These are phyloP conservation scores for Dicentrarchus labrax DNA, from an alignment of 2,113 vertebrate genomes.

Conservation along the genomic window DNA sequence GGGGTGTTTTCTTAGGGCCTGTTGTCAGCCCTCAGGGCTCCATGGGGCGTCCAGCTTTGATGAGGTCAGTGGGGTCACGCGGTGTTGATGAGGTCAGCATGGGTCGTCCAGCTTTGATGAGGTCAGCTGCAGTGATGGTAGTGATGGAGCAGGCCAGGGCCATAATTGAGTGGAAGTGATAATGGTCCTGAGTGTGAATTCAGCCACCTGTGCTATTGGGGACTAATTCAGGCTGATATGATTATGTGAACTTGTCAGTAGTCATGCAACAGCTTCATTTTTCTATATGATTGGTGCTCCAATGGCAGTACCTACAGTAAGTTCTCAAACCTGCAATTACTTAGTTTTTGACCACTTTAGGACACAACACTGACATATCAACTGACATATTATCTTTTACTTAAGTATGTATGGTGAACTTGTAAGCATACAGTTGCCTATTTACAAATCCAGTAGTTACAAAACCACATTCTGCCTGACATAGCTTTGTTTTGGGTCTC, in stretches of 20 bases:
- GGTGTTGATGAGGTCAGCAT: conserved; percentile 84
- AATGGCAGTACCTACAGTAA: background rate
- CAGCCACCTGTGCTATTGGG: conserved; percentile 56
- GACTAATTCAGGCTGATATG: conserved; percentile 30
- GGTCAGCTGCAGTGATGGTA: conserved; percentile 76
- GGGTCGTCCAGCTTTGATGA: conserved; percentile 87
- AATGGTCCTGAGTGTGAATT: conserved; percentile 52
- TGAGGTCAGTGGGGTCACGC: conserved; percentile 84
- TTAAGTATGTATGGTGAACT: background rate
- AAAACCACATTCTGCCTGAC: background rate
- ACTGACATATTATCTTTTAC: no score
- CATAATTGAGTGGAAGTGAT: conserved; percentile 68
- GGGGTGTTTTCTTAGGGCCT: conserved; percentile 79
- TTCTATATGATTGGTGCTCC: background rate
- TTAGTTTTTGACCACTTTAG: background rate
- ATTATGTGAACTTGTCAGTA: conserved; percentile 5
- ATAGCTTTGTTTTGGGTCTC: background rate
- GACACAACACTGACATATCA: background rate
- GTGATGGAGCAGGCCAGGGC: conserved; percentile 44
- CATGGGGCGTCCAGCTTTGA: conserved; percentile 83
- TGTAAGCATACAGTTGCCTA: background rate
- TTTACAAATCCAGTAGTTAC: background rate
- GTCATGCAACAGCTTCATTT: background rate
- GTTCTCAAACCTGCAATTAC: background rate
- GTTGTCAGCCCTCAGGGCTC: conserved; percentile 72